Evolutionary conservation across 23 tunicate genomes (phyloP).

Genomic region (Styela plicata): DNA sequence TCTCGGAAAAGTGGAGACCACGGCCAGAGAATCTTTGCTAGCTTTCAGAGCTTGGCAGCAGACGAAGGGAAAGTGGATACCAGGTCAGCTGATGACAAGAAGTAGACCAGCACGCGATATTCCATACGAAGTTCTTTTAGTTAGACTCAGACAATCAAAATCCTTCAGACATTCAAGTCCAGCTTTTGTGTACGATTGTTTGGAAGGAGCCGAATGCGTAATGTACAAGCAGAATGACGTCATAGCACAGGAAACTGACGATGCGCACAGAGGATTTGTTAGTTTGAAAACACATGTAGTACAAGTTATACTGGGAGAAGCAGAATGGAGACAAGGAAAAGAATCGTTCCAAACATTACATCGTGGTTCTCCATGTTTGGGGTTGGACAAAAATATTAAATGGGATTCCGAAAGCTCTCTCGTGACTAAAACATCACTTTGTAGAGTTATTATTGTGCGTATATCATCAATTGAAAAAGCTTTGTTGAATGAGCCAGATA

Average conservation of each 20-base stretch:
- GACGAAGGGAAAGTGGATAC: not conserved
- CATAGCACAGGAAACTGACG: not conserved
- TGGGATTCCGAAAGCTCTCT: not conserved
- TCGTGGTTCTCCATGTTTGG: not conserved
- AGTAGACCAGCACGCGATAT: not conserved
- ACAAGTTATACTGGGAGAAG: not conserved
- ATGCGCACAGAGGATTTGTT: not conserved
- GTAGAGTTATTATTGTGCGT: not conserved
- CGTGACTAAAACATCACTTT: not conserved
- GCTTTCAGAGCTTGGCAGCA: not conserved
- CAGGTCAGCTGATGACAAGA: not conserved
- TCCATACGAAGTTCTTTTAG: conserved; percentile 10
- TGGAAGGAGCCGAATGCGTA: not conserved
- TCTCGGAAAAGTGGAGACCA: not conserved
- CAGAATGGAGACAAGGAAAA: not conserved
- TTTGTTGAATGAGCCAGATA: not conserved
- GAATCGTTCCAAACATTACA: not conserved
- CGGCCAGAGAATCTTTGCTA: not conserved
- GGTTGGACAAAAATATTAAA: not conserved
- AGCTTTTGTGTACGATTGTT: not conserved
- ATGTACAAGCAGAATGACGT: not conserved
- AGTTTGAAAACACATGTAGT: not conserved
- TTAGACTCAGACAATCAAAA: not conserved
- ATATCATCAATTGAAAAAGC: not conserved
- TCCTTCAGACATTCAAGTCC: conserved; percentile 3